Evolutionary conservation across 2,888 invertebrate species (phyloP).

Genomic region (Leptopilina myrica): DNA sequence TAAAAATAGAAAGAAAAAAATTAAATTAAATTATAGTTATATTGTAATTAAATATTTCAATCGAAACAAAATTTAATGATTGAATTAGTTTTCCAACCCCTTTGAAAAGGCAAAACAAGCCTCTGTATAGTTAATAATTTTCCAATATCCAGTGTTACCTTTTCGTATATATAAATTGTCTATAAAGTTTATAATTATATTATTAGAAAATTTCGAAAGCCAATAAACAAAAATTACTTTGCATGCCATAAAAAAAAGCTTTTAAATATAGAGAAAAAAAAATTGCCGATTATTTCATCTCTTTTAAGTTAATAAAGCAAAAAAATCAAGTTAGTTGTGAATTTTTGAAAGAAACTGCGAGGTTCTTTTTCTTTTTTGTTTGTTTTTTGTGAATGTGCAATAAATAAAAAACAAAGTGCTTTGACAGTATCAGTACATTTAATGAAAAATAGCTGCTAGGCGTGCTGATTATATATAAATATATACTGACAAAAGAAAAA

Average conservation of each 20-base stretch:
- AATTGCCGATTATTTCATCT: not conserved
- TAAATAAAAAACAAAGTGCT: conserved; percentile 34
- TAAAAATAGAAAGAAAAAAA: too few species aligned
- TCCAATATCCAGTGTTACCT: not conserved
- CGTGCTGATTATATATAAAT: conserved; percentile 62
- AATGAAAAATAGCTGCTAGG: conserved; percentile 63
- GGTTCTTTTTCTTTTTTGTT: not conserved
- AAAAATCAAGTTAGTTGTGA: conserved; percentile 2
- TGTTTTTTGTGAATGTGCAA: conserved; percentile 17
- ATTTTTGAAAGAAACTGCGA: not conserved
- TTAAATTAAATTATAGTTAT: too few species aligned
- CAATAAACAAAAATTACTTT: not conserved
- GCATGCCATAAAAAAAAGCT: not conserved
- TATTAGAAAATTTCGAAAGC: not conserved
- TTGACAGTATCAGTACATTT: conserved; percentile 65
- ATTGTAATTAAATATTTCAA: too few species aligned
- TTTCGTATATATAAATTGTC: not conserved
- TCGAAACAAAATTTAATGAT: not conserved
- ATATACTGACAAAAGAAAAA: conserved; percentile 54
- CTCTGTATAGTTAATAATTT: too few species aligned
- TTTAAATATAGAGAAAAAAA: not conserved
- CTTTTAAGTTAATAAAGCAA: not conserved
- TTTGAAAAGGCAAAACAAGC: not conserved
- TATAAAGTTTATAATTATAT: not conserved
- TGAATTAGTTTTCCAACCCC: not conserved